phyloP scores from a whole-genome alignment of 2,113 vertebrate genomes.

The Sinocyclocheilus maitianheensis region DNA sequence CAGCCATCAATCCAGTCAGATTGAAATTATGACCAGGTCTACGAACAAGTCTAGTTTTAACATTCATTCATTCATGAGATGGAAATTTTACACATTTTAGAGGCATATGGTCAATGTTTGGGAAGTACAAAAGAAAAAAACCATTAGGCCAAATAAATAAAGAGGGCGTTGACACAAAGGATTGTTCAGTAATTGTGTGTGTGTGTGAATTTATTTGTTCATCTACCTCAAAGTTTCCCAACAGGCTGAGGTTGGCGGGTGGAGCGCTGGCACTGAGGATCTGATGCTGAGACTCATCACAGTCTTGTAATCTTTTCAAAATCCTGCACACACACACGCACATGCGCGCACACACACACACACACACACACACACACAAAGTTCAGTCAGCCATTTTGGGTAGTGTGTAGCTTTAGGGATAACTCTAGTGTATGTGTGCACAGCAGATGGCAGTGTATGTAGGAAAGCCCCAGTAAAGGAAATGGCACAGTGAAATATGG shows the following conservation, averaged over 20 bases:
- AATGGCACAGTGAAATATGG: conserved; percentile 5
- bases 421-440: conserved; percentile 30
- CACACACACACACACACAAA: conserved; percentile 40
- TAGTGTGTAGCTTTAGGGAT: not conserved
- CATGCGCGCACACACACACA: too few relatives aligned
- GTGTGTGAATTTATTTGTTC: not conserved
- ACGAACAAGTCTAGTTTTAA: not conserved
- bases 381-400: conserved; percentile 35
- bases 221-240: conserved; percentile 98
- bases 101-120: not conserved
- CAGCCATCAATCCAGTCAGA: not conserved
- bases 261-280: conserved; percentile 85
- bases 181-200: not conserved
- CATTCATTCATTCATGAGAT: not conserved
- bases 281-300: conserved; percentile 82
- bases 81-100: not conserved
- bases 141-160: not conserved
- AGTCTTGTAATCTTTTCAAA: conserved; percentile 81
- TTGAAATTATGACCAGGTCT: not conserved
- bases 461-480: conserved; percentile 24
- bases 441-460: conserved; percentile 68
- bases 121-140: not conserved
- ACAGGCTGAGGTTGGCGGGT: conserved; percentile 82
- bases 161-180: not conserved
- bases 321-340: conserved; percentile 60